A percentile compares a stretch with the other conserved stretches of the same genome.
These are phyloP conservation scores for Melanocharis versteri DNA, from an alignment of 2,113 vertebrate species.

Conservation along the genomic window DNA sequence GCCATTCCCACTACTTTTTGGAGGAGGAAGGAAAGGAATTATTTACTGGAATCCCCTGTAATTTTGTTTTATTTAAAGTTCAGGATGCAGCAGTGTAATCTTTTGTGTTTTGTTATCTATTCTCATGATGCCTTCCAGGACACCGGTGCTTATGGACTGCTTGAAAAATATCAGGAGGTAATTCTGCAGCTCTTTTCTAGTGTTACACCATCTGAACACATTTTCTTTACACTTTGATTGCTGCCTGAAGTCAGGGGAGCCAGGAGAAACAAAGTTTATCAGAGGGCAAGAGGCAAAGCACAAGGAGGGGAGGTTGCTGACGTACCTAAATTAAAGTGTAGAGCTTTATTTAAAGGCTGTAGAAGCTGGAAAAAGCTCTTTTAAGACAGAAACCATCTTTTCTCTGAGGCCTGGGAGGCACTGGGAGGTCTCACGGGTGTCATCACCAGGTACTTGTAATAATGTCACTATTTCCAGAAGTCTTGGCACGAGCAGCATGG, in stretches of 20 bases:
- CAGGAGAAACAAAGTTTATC: background rate
- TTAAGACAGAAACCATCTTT: background rate
- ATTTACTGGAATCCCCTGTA: background rate
- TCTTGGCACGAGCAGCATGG: background rate
- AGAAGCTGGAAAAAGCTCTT: background rate
- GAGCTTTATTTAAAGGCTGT: background rate
- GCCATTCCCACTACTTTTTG: background rate
- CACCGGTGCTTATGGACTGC: fast-evolving
- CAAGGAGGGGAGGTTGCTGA: background rate
- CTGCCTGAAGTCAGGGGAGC: background rate
- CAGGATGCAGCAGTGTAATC: background rate
- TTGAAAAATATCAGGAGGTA: background rate
- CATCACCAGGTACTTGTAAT: constrained; percentile 1
- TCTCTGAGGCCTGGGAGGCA: background rate
- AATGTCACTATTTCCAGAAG: constrained; percentile 12
- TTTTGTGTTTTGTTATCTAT: background rate
- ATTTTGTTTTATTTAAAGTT: background rate
- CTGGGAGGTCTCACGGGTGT: background rate
- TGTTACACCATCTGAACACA: background rate
- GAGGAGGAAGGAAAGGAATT: background rate
- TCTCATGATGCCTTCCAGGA: background rate
- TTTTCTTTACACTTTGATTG: background rate
- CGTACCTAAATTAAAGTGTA: background rate
- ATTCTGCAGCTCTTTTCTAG: background rate
- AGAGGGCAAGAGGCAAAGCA: background rate